Conservation (phyloP, 2,797 vertebrate species). For the Spinus olivaceus region DNA sequence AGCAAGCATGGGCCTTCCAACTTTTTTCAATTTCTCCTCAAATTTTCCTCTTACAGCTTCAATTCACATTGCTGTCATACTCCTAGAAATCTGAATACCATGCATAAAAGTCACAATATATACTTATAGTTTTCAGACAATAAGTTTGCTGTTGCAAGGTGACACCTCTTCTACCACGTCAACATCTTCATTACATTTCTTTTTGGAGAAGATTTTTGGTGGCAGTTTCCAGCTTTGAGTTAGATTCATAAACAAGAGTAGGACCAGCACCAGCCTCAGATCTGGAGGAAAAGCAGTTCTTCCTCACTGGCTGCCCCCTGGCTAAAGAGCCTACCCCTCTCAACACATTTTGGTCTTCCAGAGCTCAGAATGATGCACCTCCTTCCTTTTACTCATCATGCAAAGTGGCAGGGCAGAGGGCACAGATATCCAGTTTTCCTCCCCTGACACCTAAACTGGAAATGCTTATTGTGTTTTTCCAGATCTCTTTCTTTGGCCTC, state of each 20-base stretch:
- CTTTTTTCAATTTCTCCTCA: neutral
- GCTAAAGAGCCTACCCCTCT: neutral
- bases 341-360: neutral
- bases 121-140: neutral
- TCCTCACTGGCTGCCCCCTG: neutral
- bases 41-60: neutral
- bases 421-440: neutral
- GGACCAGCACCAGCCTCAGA: accelerated
- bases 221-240: neutral
- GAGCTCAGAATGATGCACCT: neutral
- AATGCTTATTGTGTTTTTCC: neutral
- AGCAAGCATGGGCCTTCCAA: neutral
- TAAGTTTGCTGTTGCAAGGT: neutral
- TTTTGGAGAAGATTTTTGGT: neutral
- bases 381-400: neutral
- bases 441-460: neutral
- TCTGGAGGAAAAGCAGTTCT: neutral
- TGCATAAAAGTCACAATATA: neutral
- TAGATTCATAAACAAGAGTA: neutral
- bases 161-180: neutral
- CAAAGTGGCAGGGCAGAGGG: neutral
- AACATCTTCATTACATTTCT: neutral
- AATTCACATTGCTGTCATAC: neutral
- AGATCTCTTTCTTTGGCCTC: neutral
- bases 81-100: neutral